phyloP scores from a whole-genome alignment of 2,888 invertebrate genomes.

The Ceriagrion tenellum region DNA sequence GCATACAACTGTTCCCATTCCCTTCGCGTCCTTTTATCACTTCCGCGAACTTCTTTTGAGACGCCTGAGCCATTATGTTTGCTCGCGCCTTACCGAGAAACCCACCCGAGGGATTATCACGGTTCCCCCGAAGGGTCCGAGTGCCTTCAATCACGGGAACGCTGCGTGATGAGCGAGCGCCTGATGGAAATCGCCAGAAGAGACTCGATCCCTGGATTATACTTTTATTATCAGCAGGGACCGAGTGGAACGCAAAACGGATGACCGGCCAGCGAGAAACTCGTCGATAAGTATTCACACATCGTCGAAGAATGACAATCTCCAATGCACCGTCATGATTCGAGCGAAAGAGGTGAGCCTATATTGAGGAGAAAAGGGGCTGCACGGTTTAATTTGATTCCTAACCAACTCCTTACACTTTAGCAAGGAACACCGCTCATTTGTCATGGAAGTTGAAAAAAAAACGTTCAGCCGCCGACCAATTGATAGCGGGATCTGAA shows the following conservation, averaged over 20 bases:
- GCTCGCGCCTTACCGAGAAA: neutral
- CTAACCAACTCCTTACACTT: neutral
- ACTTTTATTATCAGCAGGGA: too few species aligned
- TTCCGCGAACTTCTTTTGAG: neutral
- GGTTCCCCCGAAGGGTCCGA: neutral
- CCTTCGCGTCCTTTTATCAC: neutral
- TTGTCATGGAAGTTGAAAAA: too few species aligned
- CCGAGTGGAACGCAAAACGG: neutral
- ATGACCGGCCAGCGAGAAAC: neutral
- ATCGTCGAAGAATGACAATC: neutral
- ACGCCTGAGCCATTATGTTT: neutral
- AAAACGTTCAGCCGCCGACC: neutral
- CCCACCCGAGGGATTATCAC: neutral
- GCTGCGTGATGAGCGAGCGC: neutral
- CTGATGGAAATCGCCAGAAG: neutral
- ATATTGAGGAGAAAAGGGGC: neutral
- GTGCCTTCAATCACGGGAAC: neutral
- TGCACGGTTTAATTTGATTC: neutral
- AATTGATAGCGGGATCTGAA: neutral
- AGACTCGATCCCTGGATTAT: neutral
- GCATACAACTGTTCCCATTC: neutral
- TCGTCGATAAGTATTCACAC: neutral
- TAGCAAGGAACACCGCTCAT: too few species aligned
- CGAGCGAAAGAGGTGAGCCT: neutral
- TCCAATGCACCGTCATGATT: neutral